phyloP scores from a whole-genome alignment of 2,888 invertebrate species.

The Eupeodes latifasciatus region DNA sequence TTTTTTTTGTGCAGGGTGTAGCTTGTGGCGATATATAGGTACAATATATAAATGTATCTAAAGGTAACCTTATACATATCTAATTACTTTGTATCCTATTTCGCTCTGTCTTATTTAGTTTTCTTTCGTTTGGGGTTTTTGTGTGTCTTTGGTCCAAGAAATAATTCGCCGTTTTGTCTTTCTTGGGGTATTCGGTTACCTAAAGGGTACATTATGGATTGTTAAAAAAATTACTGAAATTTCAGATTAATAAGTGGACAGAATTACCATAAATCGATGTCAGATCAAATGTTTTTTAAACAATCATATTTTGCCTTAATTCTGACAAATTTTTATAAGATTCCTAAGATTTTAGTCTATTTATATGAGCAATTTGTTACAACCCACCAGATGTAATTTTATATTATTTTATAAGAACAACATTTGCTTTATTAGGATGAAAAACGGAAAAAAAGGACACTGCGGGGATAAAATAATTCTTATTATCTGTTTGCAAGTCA shows the following conservation, averaged over 20 bases:
- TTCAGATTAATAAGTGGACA: too few species aligned
- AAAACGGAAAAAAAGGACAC: conserved; percentile 1
- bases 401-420: background rate
- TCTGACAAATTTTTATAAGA: too few species aligned
- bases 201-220: background rate
- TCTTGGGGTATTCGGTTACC: background rate
- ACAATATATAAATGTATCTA: background rate
- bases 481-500: conserved; percentile 69
- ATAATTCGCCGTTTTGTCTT: background rate
- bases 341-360: too few species aligned
- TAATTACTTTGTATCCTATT: conserved; percentile 13
- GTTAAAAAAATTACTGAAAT: background rate
- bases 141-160: background rate
- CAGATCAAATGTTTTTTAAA: too few species aligned
- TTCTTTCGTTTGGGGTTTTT: background rate
- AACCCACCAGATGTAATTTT: background rate
- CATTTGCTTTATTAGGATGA: conserved; percentile 5
- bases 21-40: background rate
- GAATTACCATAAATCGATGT: too few species aligned
- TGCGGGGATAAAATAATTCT: conserved; percentile 36
- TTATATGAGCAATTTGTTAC: background rate
- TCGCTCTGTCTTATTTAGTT: conserved; percentile 34
- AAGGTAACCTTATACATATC: background rate
- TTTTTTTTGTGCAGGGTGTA: background rate
- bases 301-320: too few species aligned